phyloP scores from a whole-genome alignment of 2,113 vertebrate species.

The Clarias magur region DNA sequence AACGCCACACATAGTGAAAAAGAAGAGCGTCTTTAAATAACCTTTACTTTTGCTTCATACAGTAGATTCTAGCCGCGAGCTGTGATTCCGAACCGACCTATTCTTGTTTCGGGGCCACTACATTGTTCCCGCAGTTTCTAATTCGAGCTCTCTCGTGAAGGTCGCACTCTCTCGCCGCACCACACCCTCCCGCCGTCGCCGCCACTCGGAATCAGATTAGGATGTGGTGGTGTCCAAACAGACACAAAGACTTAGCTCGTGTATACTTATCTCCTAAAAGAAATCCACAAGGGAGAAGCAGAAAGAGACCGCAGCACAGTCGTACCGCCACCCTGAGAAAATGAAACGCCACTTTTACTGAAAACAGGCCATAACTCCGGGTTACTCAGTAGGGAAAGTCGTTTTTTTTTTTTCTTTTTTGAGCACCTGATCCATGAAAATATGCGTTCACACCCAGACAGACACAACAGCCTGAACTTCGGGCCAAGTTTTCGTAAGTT shows the following conservation, averaged over 20 bases:
- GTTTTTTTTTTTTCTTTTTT: not conserved
- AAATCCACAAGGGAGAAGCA: not conserved
- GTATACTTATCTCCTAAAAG: constrained; percentile 2
- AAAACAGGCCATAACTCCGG: not conserved
- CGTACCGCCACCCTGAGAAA: not conserved
- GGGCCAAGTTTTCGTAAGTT: constrained; percentile 8
- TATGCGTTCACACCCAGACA: not conserved
- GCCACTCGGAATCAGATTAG: not conserved
- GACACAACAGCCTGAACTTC: not conserved
- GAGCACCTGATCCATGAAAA: not conserved
- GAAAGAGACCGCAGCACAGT: not conserved
- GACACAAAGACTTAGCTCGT: not conserved
- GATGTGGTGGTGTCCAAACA: not conserved
- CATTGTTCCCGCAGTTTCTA: constrained; percentile 22
- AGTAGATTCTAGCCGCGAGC: not conserved
- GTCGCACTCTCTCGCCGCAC: not conserved
- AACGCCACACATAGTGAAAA: not conserved
- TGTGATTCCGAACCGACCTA: not conserved
- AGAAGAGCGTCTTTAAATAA: not conserved
- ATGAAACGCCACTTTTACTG: not conserved
- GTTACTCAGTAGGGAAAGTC: not conserved
- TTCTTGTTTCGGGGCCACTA: not conserved
- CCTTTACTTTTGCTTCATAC: not conserved
- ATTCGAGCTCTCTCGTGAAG: constrained; percentile 8
- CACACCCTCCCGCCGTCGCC: constrained; percentile 15